A percentile compares a stretch with the other conserved stretches of the same genome.
These are phyloP conservation scores for Callosobruchus maculatus DNA, from an alignment of 2,888 invertebrate species.

Conservation along the genomic window DNA sequence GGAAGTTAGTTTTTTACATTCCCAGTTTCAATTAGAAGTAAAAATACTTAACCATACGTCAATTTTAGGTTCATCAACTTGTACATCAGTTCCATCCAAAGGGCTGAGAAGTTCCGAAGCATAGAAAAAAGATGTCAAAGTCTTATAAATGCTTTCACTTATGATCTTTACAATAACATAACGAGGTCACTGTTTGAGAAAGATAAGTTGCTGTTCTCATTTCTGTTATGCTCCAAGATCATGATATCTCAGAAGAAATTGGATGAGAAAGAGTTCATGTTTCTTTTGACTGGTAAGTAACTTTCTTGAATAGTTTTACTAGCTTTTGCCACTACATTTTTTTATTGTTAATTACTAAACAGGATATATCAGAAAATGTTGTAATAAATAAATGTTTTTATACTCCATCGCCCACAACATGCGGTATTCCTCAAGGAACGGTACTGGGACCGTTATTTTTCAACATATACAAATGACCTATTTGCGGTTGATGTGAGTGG, in stretches of 20 bases:
- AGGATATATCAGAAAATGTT: too few species aligned
- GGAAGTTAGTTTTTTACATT: too few species aligned
- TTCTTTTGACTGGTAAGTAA: slow-evolving; percentile 72
- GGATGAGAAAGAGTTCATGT: slow-evolving; percentile 60
- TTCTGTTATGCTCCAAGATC: slow-evolving; percentile 72
- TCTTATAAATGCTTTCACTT: slow-evolving; percentile 73
- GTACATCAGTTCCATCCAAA: slow-evolving; percentile 73
- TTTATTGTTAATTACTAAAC: too few species aligned
- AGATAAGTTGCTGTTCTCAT: slow-evolving; percentile 79
- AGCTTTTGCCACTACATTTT: too few species aligned
- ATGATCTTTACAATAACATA: slow-evolving; percentile 75
- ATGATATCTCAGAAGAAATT: slow-evolving; percentile 58
- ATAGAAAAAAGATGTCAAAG: slow-evolving; percentile 67
- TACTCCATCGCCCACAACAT: too few species aligned
- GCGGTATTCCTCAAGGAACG: too few species aligned
- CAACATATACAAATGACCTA: too few species aligned
- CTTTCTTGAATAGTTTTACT: background rate
- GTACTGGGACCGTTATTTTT: too few species aligned
- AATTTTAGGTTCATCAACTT: slow-evolving; percentile 47
- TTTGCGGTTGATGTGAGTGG: too few species aligned
- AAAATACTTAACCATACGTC: too few species aligned
- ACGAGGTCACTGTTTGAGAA: slow-evolving; percentile 82
- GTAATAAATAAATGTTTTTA: too few species aligned
- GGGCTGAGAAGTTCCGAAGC: slow-evolving; percentile 68
- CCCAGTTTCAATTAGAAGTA: too few species aligned